phyloP scores from a whole-genome alignment of 2,797 vertebrate genomes.

The Phataginus tricuspis region DNA sequence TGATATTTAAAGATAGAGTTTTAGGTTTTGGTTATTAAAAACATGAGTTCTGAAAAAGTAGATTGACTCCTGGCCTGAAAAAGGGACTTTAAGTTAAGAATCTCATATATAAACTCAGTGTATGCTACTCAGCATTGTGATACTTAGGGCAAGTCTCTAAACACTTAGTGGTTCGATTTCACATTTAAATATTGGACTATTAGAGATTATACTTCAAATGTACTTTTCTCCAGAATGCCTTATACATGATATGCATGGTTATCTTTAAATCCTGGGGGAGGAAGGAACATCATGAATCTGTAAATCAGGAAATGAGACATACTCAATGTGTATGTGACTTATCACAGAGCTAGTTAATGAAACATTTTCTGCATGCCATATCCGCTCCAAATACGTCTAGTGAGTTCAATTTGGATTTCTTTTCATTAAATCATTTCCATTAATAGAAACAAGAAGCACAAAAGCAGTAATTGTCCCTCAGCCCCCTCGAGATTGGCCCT shows the following conservation, averaged over 20 bases:
- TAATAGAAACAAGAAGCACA: not conserved
- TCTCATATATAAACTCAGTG: slow-evolving; percentile 49
- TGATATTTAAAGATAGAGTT: slow-evolving; percentile 32
- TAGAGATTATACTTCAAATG: slow-evolving; percentile 53
- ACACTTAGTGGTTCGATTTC: slow-evolving; percentile 53
- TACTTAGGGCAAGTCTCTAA: slow-evolving; percentile 59
- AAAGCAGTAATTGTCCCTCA: not conserved
- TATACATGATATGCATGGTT: slow-evolving; percentile 32
- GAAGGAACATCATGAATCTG: not conserved
- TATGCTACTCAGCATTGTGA: slow-evolving; percentile 18
- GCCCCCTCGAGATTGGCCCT: not conserved
- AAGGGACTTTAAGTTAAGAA: slow-evolving; percentile 36
- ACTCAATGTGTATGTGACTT: not conserved
- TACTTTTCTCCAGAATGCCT: slow-evolving; percentile 26
- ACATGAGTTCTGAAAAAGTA: slow-evolving; percentile 37
- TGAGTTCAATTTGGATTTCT: not conserved
- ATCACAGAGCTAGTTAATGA: not conserved
- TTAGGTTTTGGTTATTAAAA: slow-evolving; percentile 61
- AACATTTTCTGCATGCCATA: not conserved
- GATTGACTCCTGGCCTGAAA: not conserved
- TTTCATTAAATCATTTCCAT: slow-evolving; percentile 18
- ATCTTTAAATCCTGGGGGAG: slow-evolving; percentile 51
- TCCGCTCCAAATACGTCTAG: not conserved
- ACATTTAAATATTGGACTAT: slow-evolving; percentile 59
- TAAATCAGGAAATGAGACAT: slow-evolving; percentile 44